Conservation (phyloP, 2,888 invertebrate genomes). For the Allophyes oxyacanthae region DNA sequence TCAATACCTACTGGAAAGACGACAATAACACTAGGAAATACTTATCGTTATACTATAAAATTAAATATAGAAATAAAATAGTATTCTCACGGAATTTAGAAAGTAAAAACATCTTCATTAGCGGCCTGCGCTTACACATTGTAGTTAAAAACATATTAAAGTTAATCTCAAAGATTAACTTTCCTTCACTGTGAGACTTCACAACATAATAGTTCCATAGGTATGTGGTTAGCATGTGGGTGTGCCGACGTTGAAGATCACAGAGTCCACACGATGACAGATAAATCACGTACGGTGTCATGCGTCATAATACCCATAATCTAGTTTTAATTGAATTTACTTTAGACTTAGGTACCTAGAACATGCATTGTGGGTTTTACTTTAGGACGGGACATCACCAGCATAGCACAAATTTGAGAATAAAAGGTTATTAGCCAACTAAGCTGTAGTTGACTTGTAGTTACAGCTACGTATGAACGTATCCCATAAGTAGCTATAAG, state of each 20-base stretch:
- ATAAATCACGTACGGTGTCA: conserved; percentile 32
- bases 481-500: too few species aligned
- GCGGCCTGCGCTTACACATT: not conserved
- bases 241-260: conserved; percentile 6
- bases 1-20: conserved; percentile 5
- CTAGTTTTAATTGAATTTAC: not conserved
- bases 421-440: too few species aligned
- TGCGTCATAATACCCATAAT: not conserved
- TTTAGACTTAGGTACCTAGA: not conserved
- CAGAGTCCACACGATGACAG: conserved; percentile 23
- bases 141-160: conserved; percentile 40
- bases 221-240: not conserved
- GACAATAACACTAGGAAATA: too few species aligned
- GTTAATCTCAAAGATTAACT: conserved; percentile 27
- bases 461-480: too few species aligned
- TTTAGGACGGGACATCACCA: too few species aligned
- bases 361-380: conserved; percentile 1
- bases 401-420: too few species aligned
- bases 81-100: conserved; percentile 20
- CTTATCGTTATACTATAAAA: too few species aligned
- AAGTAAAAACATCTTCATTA: conserved; percentile 29
- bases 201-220: conserved; percentile 1
- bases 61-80: too few species aligned
- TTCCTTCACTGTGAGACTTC: conserved; percentile 10
- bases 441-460: too few species aligned